Evolutionary conservation across 2,888 invertebrate species (phyloP), one percentile per base, ranked within the genome.

Genomic region (Cotesia congregata): DNA sequence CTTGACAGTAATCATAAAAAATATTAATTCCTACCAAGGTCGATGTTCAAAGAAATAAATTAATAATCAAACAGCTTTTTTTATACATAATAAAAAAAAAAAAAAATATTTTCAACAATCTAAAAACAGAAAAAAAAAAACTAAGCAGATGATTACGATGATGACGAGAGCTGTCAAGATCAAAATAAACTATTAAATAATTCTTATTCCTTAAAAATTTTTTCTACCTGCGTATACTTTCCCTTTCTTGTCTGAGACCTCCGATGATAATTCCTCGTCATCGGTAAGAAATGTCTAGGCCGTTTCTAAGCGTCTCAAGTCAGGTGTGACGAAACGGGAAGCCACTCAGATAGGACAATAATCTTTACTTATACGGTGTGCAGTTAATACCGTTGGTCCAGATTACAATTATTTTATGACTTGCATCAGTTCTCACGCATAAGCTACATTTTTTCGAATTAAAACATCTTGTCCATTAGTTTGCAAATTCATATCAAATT

Each of bases 271-370:
- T 17, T 67, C 78, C 72, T 75, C 79, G 79, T 80, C 80, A 80
- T 74, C 75, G 72, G 73, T 72, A 70, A 79, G 76, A 80, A 79
- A 79, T 80, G 79, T 79, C 77, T 79, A 79, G 77, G 80, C 79
- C 77, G 76, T 60, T 59, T 40, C 60, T 9, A 15, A 70, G 70
- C 17, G 60, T 70, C 30, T 38, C 72, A 74, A 76, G 78, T 78
- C 80, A 79, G 78, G 80, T 78, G 78, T 75, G 61, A 68, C 62
- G 64, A 74, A 74, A 64, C 75, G 41, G n/a, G 62, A 70, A 39
- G 41, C 50, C 68, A 73, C 68, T 60, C 67, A 76, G 72, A 77
- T 65, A 39, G 39, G 41, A 67, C 15, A 61, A 74, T 50, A 50
- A 50, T 50, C 50, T 50, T 50, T 30, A 30, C 30, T 30, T 30